phyloP scores from a whole-genome alignment of 2,888 invertebrate genomes.

The Leptogaster cylindrica region DNA sequence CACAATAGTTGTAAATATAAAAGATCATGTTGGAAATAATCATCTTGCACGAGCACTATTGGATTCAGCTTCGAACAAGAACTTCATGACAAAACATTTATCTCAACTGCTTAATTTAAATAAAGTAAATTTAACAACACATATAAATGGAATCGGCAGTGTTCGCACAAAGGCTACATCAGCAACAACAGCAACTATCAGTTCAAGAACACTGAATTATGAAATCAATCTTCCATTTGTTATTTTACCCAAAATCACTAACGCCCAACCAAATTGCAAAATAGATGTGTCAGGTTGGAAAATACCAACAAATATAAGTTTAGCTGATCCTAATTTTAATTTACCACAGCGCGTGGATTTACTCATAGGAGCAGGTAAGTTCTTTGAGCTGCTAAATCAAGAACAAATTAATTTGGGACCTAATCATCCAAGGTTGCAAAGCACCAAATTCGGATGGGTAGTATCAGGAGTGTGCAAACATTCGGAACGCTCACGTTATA shows the following conservation, averaged over 20 bases:
- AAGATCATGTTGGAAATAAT: not conserved
- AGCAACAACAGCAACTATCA: not conserved
- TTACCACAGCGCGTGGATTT: not conserved
- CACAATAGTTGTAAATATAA: not conserved
- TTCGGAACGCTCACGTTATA: not conserved
- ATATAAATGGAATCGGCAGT: not conserved
- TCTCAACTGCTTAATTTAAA: not conserved
- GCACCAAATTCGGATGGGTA: slow-evolving; percentile 9
- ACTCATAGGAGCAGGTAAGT: not conserved
- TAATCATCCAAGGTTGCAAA: slow-evolving; percentile 1
- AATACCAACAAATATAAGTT: not conserved
- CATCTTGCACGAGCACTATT: not conserved
- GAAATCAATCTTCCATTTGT: not conserved
- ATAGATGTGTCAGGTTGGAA: not conserved
- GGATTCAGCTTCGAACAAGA: not conserved
- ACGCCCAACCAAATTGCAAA: not conserved
- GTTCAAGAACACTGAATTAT: not conserved
- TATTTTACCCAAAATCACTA: not conserved
- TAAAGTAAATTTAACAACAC: too few species aligned
- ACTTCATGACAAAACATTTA: not conserved
- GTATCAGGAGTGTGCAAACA: not conserved
- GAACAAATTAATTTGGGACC: slow-evolving; percentile 15
- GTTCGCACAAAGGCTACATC: not conserved
- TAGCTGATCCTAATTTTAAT: slow-evolving; percentile 3
- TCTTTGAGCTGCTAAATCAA: not conserved